phyloP scores from a whole-genome alignment of 2,797 vertebrate genomes.

The Brachyrhaphis roseni region DNA sequence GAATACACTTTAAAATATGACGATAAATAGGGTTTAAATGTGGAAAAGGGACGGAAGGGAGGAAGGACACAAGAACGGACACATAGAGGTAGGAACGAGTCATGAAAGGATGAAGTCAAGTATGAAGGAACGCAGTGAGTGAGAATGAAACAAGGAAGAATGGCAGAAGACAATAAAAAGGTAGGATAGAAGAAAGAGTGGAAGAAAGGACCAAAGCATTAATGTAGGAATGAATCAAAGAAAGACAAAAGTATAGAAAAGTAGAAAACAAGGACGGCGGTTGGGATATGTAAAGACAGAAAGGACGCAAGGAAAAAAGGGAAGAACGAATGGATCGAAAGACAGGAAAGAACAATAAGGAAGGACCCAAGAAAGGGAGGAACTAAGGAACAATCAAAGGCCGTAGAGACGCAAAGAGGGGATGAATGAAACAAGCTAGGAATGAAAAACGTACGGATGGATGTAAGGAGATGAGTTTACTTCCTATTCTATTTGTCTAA shows the following conservation, averaged over 20 bases:
- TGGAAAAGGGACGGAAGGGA: background rate
- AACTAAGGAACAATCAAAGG: background rate
- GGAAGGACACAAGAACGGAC: background rate
- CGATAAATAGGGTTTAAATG: background rate
- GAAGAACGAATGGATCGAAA: background rate
- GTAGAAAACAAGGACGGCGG: background rate
- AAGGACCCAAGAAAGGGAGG: background rate
- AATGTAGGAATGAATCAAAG: background rate
- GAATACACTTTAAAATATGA: background rate
- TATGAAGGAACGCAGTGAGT: background rate
- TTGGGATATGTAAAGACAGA: background rate
- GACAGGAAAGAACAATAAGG: background rate
- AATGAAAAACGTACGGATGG: background rate
- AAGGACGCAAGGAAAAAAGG: background rate
- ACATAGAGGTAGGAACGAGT: background rate
- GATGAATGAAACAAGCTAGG: background rate
- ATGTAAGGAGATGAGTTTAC: background rate
- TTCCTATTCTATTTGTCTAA: background rate
- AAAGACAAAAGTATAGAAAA: background rate
- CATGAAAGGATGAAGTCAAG: background rate
- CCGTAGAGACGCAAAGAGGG: background rate
- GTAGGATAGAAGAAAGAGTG: background rate
- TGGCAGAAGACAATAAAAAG: background rate
- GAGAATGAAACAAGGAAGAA: background rate
- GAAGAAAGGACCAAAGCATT: background rate